Conservation (phyloP, 2,113 vertebrate genomes). For the Isurus oxyrinchus region DNA sequence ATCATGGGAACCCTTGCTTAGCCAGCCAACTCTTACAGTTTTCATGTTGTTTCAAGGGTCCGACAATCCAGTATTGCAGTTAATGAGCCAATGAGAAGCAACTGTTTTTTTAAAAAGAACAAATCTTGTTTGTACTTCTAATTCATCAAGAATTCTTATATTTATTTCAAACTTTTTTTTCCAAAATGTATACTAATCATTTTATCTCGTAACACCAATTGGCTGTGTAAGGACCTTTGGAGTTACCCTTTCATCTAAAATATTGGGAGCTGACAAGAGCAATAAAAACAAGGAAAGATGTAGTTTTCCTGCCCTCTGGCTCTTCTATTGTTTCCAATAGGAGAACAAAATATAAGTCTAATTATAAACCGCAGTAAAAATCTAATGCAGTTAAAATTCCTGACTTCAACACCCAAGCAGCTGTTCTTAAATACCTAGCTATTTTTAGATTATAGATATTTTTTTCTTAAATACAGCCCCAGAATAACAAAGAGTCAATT, state of each 20-base stretch:
- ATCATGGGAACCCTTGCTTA: background rate
- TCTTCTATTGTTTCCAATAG: background rate
- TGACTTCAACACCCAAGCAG: slow-evolving; percentile 31
- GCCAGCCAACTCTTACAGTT: background rate
- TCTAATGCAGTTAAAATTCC: slow-evolving; percentile 15
- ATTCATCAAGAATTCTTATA: background rate
- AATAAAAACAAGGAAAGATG: background rate
- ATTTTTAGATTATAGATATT: slow-evolving; percentile 21
- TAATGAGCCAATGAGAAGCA: background rate
- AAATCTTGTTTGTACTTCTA: background rate
- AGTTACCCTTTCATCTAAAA: background rate
- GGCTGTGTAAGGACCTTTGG: background rate
- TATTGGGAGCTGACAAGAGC: background rate
- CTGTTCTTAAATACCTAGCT: slow-evolving; percentile 23
- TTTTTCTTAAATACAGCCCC: slow-evolving; percentile 6
- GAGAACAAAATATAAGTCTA: slow-evolving; percentile 11
- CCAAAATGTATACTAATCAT: background rate
- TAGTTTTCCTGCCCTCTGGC: slow-evolving; percentile 14
- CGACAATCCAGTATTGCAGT: background rate
- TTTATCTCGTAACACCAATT: background rate
- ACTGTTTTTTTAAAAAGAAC: background rate
- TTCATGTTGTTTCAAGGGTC: background rate
- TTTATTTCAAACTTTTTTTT: background rate
- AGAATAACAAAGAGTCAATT: slow-evolving; percentile 26
- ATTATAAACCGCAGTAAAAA: slow-evolving; percentile 29